Base-by-base conservation (phyloP, 1,140 invertebrate species). In the Drosophila bipectinata region DNA sequence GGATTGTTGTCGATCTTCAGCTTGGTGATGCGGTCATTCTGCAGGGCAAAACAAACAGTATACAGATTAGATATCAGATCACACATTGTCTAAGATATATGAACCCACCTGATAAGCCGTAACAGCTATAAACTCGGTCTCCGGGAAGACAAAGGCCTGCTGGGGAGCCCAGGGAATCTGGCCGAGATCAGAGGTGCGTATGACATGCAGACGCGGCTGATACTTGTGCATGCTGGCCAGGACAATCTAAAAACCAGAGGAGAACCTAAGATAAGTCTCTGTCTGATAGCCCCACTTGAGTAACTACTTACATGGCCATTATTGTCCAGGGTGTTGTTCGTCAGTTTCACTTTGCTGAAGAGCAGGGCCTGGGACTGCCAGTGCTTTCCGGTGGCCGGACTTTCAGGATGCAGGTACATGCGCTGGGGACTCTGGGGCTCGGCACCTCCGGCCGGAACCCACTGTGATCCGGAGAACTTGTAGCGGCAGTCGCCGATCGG, bases 1-100 rank as follows among this genome's bases (percentile, higher is more conserved):
- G 98, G 98, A 92, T 99, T 99, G 92, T 98, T 95, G 91, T 98
- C 95, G 74, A 99, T 98, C 91, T 99, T 99, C 75, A 99, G 90
- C 87, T 97, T 95, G 1, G 97, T 98, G 66, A 99, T 98, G 66
- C 88, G 88, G 76, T 90, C 88, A 56, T 90, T 90, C 84, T 88
- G 60, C 34, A 68, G 49, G 7, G 48, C 10, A 49, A 32, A 41
- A 18, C 2, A 32, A 9, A 32, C 8, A 37, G 28, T 24, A 12
- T 6, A 12, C 44, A 14, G 28, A 49, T 80, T 73, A 75, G 63
- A 61, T 75, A 59, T 64, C 52, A 58, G 26, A 21, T 14, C 9
- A 39, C 44, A 41, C 14, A 67, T 69, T 18, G 4, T 24, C 52
- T 4, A 18, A 51, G n/a, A 12, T 32, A 45, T 41, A 10, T 7